Base-by-base conservation (phyloP, 2,113 vertebrate genomes). In the Stictonetta naevosa region DNA sequence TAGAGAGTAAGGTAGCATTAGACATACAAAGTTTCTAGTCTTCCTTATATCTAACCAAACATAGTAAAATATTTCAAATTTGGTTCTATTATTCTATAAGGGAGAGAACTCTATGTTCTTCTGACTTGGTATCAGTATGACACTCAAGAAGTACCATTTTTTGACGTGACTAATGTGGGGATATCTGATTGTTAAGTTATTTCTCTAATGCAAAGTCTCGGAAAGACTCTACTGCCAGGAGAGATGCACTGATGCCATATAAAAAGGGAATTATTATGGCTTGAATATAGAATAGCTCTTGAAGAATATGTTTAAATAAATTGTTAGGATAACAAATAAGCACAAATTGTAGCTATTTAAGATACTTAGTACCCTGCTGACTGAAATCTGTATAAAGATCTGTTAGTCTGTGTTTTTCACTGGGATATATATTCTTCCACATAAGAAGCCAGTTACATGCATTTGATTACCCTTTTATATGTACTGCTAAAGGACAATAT, bases 181-280 rank as follows among this genome's bases (percentile, higher is more conserved):
- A 88, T 48, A 90, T 86, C 89, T 80, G 72, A 66, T 83, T 88
- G 79, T 93, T 88, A 93, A 88, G 73, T 88, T 83, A 38, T 62
- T 85, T 88, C 72, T 73, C 25, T 88, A 83, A 95, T 73, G 63
- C 34, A 77, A 96, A 95, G 64, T 62, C 68, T 92, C 52, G 73
- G 29, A 81, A 80, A 88, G 83, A 60, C 34, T 90, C 85, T 56
- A 48, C 34, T 85, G 75, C 86, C 79, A 85, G 75, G 75, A 92
- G 93, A 86, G 58, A 38, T 73, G 53, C 75, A 83, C 72, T 88
- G 88, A 83, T 92, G 55, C 20, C 50, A 69, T 64, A 34, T 58
- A 69, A 92, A 91, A 58, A 62, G 73, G 22, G 44, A 81, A 77
- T 91, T 95, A 73, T 76, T 95, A 71, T 80, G 77, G 23, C 46